Evolutionary conservation across 2,797 vertebrate genomes (phyloP).

Genomic region (Malacoraja senta): DNA sequence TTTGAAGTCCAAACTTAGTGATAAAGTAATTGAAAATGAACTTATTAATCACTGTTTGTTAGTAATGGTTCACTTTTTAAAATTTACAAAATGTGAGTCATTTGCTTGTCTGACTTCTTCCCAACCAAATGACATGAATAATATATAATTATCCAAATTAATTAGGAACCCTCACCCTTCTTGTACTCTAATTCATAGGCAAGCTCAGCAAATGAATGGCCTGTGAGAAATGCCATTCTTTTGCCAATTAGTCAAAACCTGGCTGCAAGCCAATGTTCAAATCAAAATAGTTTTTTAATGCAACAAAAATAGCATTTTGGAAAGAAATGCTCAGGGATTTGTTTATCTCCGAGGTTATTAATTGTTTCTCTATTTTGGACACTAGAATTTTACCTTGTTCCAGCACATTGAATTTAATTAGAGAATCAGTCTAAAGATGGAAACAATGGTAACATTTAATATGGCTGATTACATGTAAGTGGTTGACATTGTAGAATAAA

Average conservation of each 20-base stretch:
- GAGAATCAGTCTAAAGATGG: constrained; percentile 61
- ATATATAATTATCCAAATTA: constrained; percentile 96
- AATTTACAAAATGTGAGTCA: constrained; percentile 70
- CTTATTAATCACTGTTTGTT: not conserved
- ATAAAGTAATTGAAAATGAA: not conserved
- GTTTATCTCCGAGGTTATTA: constrained; percentile 95
- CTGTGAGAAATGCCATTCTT: constrained; percentile 99
- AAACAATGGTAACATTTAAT: constrained; percentile 44
- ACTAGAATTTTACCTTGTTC: constrained; percentile 75
- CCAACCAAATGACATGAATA: constrained; percentile 96
- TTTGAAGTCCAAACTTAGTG: not conserved
- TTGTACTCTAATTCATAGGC: constrained; percentile 91
- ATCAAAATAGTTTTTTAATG: constrained; percentile 74
- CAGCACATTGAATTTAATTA: constrained; percentile 84
- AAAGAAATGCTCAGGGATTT: constrained; percentile 85
- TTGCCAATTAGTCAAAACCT: constrained; percentile 97
- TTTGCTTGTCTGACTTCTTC: constrained; percentile 80
- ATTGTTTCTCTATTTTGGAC: constrained; percentile 85
- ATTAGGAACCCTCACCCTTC: constrained; percentile 85
- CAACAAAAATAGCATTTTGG: constrained; percentile 77
- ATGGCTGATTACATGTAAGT: too few species aligned
- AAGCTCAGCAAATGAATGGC: constrained; percentile 87
- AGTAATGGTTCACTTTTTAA: constrained; percentile 74
- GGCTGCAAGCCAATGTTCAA: constrained; percentile 79
- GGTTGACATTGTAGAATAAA: too few species aligned